Percentiles rank a stretch among this genome's conserved stretches.
Evolutionary conservation across 2,113 vertebrate genomes (phyloP).

Genomic region (Nyctibius bracteatus): DNA sequence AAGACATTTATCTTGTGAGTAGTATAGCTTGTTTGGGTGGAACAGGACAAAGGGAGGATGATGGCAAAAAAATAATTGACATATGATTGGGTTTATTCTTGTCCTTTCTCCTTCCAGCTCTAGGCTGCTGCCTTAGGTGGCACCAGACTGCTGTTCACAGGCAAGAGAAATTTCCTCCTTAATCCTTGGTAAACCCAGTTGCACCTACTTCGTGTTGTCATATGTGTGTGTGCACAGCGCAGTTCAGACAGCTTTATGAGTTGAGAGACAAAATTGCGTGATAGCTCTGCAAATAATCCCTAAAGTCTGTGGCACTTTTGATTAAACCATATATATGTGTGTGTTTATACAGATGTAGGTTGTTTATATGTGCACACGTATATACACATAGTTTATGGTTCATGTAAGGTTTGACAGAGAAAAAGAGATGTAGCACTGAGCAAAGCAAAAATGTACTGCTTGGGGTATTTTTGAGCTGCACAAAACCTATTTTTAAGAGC

Average conservation of each 20-base stretch:
- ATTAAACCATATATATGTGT: neutral
- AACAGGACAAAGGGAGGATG: neutral
- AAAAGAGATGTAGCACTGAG: neutral
- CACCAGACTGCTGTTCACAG: neutral
- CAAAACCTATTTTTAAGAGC: neutral
- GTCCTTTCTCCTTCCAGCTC: neutral
- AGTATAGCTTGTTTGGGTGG: neutral
- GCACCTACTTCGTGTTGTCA: fast-evolving
- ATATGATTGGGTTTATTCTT: neutral
- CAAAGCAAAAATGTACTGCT: neutral
- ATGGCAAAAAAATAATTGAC: neutral
- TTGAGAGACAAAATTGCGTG: neutral
- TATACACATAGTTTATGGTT: neutral
- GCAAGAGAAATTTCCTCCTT: neutral
- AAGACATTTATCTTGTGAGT: neutral
- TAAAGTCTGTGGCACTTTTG: neutral
- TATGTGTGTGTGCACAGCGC: no score
- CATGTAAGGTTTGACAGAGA: neutral
- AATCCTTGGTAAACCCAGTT: neutral
- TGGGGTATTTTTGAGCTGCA: neutral
- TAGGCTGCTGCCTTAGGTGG: neutral
- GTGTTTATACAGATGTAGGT: neutral
- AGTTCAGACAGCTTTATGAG: neutral
- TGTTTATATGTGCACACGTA: neutral
- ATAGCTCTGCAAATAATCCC: neutral